Conservation (phyloP, 2,113 vertebrate genomes). For the Nibea coibor region DNA sequence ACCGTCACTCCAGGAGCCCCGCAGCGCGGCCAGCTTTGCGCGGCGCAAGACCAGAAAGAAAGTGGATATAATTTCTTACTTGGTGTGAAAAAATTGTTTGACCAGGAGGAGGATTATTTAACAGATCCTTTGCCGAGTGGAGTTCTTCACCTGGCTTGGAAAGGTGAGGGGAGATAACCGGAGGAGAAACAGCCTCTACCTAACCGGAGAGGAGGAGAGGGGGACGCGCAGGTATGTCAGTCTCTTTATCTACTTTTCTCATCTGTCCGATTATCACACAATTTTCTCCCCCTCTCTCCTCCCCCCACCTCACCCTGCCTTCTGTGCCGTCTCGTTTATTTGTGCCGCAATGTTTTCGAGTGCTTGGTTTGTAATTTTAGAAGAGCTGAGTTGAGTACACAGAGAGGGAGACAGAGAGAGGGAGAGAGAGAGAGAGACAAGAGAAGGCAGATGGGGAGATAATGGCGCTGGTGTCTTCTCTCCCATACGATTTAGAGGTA, state of each 20-base stretch:
- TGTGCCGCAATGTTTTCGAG: conserved; percentile 10
- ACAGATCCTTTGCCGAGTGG: conserved; percentile 32
- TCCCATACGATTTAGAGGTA: conserved; percentile 56
- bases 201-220: conserved; percentile 38
- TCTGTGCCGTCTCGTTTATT: not conserved
- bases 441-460: conserved; percentile 74
- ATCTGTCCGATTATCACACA: conserved; percentile 20
- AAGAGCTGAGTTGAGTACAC: conserved; percentile 18
- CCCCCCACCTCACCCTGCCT: not conserved
- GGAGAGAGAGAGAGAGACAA: conserved; percentile 7
- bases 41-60: conserved; percentile 31
- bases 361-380: conserved; percentile 46
- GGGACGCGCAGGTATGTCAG: conserved; percentile 68
- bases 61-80: conserved; percentile 69
- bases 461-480: conserved; percentile 76
- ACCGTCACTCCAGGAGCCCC: conserved; percentile 30
- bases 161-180: conserved; percentile 30
- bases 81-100: conserved; percentile 17
- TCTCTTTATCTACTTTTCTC: conserved; percentile 59
- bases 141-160: conserved; percentile 53
- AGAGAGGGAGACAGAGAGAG: not conserved
- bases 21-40: conserved; percentile 7
- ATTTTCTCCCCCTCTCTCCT: not conserved
- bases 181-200: conserved; percentile 39
- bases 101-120: conserved; percentile 62